Evolutionary conservation across 2,797 vertebrate species (phyloP), one percentile per base, ranked within the genome.

Genomic region (Monodelphis domestica): DNA sequence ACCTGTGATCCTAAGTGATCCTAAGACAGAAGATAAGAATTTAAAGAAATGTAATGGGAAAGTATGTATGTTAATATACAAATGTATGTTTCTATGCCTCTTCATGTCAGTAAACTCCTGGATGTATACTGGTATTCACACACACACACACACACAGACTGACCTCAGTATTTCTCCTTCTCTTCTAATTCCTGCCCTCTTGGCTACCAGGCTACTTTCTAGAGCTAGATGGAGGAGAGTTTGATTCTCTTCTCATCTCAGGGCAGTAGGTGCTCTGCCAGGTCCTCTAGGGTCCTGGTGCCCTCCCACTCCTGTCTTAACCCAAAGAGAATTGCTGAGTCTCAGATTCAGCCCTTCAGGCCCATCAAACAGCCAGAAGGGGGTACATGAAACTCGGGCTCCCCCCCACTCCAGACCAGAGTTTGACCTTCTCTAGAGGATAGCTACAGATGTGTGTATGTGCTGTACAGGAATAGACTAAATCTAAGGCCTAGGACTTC

Each of bases 371-470:
- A 93, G 91, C 94, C 70, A 92, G 50, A 59, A 95, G 90, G 87
- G 92, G 91, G 38, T 45, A 1, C 11, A 78, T 84, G 84, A 95
- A 94, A 95, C 95, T 70, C 0, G 93, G 90, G 91, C 89, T 95
- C 63, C 93, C 53, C 28, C 54, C 0, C 1, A 5, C 87, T 88
- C 91, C 95, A 95, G 56, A 92, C 95, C 97, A 97, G 95, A 96
- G 63, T 94, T 93, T 98, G 97, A 98, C 97, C 97, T 97, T 90
- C 89, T 90, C 95, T 91, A 70, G 93, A 0, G 92, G 91, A 95
- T 96, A 94, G 92, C 89, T 92, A 91, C 91, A 94, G 95, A 91
- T 93, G 92, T 89, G 88, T 52, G 96, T 95, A n/a, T n/a, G n/a
- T n/a, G 53, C 56, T 91, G 95, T 97, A 95, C 96, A 95, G 96